Base-by-base conservation (phyloP, 2,113 vertebrate species). In the Uria aalge region DNA sequence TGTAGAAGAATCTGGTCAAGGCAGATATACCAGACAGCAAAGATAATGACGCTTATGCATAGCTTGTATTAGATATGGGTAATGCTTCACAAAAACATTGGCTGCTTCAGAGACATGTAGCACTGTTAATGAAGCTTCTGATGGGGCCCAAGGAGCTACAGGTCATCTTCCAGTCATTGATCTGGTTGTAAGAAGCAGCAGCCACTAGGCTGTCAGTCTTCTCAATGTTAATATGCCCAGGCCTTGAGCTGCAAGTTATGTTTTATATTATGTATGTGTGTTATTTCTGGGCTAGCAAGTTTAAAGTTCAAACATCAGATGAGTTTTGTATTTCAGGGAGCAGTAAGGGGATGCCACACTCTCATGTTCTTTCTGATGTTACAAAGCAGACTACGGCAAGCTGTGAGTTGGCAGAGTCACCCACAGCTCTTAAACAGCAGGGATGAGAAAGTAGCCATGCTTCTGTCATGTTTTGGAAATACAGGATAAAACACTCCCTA, bases 391-490 rank as follows among this genome's bases (percentile, higher is more conserved):
- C 74, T 52, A 21, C 0, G 1, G 26, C 52, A 82, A 55, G 81
- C 60, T 82, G 36, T 63, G 77, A 91, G 60, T 60, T 95, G 87
- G 71, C 66, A 79, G 78, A 88, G 36, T 69, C 92, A 95, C 43
- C 60, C 52, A 27, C 60, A 76, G 84, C 40, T 72, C 90, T 90
- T 76, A 76, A 87, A 73, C 69, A 85, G 36, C 34, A 53, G 0
- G 5, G 48, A 45, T 82, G 85, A 97, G 87, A 96, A 96, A 90
- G 87, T 68, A 91, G 95, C 90, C 85, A 20, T 69, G 57, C 30
- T 72, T 75, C 34, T 91, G 69, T 34, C 71, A 27, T 93, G 87
- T 95, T 97, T 96, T 96, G 92, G 69, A 96, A 96, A 96, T 57
- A 96, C 10, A 32, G 45, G 57, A 82, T 91, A 87, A 94, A 96